Conservation (phyloP, 2,888 invertebrate genomes). For the Plebejus argus region DNA sequence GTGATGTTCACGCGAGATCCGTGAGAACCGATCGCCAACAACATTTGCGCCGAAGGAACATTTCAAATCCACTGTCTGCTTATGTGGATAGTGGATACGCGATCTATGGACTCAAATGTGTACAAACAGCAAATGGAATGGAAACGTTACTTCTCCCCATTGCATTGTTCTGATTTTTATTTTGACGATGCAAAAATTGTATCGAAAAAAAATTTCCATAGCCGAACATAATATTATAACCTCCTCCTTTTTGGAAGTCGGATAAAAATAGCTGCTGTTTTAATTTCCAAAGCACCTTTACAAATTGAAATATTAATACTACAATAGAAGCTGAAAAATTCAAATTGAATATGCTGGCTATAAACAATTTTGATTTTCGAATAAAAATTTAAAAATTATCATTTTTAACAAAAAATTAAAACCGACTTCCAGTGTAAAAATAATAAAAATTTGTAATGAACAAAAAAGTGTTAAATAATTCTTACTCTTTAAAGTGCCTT, state of each 20-base stretch:
- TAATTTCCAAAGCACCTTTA: not conserved
- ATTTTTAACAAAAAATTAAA: too few relatives aligned
- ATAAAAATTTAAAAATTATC: not conserved
- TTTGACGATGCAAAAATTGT: not conserved
- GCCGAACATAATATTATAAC: too few relatives aligned
- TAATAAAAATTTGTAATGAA: too few relatives aligned
- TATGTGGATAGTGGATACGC: slow-evolving; percentile 42
- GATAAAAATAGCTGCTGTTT: not conserved
- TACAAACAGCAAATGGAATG: slow-evolving; percentile 23
- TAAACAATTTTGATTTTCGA: not conserved
- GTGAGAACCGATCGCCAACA: slow-evolving; percentile 70
- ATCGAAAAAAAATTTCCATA: too few relatives aligned
- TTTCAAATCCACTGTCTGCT: slow-evolving; percentile 58
- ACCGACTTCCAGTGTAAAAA: too few relatives aligned
- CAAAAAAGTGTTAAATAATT: too few relatives aligned
- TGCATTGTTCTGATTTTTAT: not conserved
- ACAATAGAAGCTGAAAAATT: too few relatives aligned
- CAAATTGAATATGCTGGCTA: too few relatives aligned
- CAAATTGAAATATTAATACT: too few relatives aligned
- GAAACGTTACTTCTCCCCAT: not conserved
- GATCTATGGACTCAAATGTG: slow-evolving; percentile 33
- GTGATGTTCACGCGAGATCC: slow-evolving; percentile 62
- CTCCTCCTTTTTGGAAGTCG: too few relatives aligned
- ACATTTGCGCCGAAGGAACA: slow-evolving; percentile 70
- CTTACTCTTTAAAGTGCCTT: too few relatives aligned